These are phyloP conservation scores for Antitype chi DNA, from an alignment of 2,888 invertebrate species.

Conservation along the genomic window DNA sequence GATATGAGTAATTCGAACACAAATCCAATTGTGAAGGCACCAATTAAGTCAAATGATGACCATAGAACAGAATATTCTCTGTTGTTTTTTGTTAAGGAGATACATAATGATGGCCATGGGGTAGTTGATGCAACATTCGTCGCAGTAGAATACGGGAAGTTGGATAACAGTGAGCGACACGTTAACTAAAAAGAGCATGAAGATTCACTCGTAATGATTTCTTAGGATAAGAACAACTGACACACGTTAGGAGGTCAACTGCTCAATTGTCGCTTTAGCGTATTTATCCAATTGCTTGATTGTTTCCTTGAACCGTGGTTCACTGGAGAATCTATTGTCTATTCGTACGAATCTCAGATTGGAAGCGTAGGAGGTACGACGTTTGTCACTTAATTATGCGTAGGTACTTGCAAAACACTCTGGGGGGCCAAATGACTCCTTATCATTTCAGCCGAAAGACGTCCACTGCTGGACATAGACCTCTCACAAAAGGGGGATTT, in stretches of 20 bases:
- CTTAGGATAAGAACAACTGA: slow-evolving; percentile 43
- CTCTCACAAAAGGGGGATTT: no score
- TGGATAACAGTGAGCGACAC: background rate
- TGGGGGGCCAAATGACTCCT: slow-evolving; percentile 40
- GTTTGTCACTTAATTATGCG: slow-evolving; percentile 68
- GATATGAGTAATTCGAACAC: no score
- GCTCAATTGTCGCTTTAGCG: slow-evolving; percentile 74
- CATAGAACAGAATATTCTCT: background rate
- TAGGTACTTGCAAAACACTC: slow-evolving; percentile 42
- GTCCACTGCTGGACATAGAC: no score
- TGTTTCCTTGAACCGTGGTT: slow-evolving; percentile 77
- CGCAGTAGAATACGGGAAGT: background rate
- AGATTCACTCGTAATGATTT: slow-evolving; percentile 46
- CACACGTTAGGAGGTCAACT: slow-evolving; percentile 66
- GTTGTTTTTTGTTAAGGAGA: background rate
- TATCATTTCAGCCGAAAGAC: no score
- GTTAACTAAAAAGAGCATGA: slow-evolving; percentile 25
- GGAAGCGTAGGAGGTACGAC: slow-evolving; percentile 68
- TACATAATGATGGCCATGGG: background rate
- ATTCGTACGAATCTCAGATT: slow-evolving; percentile 70
- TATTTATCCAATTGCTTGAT: slow-evolving; percentile 80
- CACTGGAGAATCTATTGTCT: slow-evolving; percentile 66
- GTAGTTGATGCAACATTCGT: background rate
- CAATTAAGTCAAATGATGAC: background rate
- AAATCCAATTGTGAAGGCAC: background rate